phyloP scores from a whole-genome alignment of 2,113 vertebrate genomes.

The Oncorhynchus clarkii region DNA sequence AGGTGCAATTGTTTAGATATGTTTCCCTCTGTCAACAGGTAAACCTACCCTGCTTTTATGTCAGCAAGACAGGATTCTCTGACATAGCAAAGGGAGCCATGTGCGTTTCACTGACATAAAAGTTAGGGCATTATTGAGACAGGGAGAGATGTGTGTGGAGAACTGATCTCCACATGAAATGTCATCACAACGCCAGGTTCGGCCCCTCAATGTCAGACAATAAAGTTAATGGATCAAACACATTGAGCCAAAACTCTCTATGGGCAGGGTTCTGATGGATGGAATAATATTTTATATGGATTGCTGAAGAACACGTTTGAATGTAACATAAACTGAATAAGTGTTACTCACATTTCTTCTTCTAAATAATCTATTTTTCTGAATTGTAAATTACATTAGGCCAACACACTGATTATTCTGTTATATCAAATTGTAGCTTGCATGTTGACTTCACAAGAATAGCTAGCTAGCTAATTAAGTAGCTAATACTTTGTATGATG shows the following conservation, averaged over 20 bases:
- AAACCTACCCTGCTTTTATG: conserved; percentile 21
- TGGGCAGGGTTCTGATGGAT: conserved; percentile 69
- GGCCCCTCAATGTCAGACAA: conserved; percentile 70
- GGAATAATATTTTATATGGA: conserved; percentile 65
- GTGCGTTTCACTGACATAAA: conserved; percentile 44
- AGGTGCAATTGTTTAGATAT: background rate
- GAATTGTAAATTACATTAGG: background rate
- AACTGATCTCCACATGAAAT: conserved; percentile 66
- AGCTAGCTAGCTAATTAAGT: too few relatives aligned
- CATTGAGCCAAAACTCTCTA: conserved; percentile 54
- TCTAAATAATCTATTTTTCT: background rate
- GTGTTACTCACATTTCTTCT: background rate
- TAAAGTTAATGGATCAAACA: conserved; percentile 74
- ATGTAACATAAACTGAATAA: conserved; percentile 34
- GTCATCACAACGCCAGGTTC: conserved; percentile 68
- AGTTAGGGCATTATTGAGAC: conserved; percentile 26
- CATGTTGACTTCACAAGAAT: background rate
- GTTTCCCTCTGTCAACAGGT: background rate
- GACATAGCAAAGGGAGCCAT: conserved; percentile 18
- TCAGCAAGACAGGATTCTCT: conserved; percentile 25
- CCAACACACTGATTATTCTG: too few relatives aligned
- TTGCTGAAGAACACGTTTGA: conserved; percentile 45
- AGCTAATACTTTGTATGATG: too few relatives aligned
- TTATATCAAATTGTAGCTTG: too few relatives aligned
- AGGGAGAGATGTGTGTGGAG: conserved; percentile 52